These are phyloP conservation scores for Chrysopilus asiliformis DNA, from an alignment of 2,888 invertebrate genomes.

Conservation along the genomic window DNA sequence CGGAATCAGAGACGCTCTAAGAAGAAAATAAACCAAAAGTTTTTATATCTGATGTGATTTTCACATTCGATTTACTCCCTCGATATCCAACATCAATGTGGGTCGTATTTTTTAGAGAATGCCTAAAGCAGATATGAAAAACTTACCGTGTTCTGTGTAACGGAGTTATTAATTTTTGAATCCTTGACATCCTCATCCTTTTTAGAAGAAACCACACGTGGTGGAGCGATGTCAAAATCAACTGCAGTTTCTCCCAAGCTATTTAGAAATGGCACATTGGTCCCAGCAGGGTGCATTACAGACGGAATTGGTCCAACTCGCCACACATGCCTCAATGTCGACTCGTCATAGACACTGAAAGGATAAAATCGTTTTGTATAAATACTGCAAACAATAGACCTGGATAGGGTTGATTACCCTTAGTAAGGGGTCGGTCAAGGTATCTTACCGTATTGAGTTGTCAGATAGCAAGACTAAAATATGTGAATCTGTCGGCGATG, in stretches of 20 bases:
- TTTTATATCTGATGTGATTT: no score
- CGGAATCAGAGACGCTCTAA: no score
- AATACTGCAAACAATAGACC: neutral
- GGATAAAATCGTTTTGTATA: no score
- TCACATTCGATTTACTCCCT: no score
- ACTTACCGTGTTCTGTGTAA: constrained; percentile 11
- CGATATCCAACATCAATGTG: no score
- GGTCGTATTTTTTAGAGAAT: no score
- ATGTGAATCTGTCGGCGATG: constrained; percentile 59
- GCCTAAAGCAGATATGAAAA: no score
- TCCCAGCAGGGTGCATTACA: constrained; percentile 20
- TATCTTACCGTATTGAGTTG: constrained; percentile 62
- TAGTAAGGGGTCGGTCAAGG: neutral
- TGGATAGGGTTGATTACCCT: no score
- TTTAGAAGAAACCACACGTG: constrained; percentile 17
- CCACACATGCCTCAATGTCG: constrained; percentile 38
- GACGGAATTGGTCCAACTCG: constrained; percentile 36
- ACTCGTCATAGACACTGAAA: constrained; percentile 30
- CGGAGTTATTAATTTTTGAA: constrained; percentile 13
- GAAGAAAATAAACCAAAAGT: no score
- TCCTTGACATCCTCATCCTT: constrained; percentile 11
- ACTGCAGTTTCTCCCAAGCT: constrained; percentile 74
- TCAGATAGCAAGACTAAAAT: constrained; percentile 71
- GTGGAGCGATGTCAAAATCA: constrained; percentile 70
- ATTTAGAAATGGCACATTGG: constrained; percentile 32